Percentiles rank a stretch among this genome's conserved stretches.
phyloP scores from a whole-genome alignment of 92 coral and sea anemone genomes.

The Palythoa heliodiscus region DNA sequence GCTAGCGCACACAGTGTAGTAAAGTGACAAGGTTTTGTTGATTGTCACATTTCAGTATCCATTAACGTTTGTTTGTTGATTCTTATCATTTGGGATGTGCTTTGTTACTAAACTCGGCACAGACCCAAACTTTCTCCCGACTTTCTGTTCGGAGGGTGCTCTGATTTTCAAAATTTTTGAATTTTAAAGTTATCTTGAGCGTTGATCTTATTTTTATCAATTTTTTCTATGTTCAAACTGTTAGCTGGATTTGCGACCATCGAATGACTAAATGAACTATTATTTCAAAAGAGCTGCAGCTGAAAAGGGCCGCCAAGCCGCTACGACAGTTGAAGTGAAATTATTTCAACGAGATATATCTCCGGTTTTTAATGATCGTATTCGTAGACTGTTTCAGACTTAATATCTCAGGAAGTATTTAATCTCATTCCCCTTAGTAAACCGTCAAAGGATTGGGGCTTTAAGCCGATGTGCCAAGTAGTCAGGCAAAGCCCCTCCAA shows the following conservation, averaged over 20 bases:
- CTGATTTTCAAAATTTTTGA: background rate
- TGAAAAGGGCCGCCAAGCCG: constrained; percentile 22
- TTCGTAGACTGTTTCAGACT: background rate
- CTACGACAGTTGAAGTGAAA: constrained; percentile 29
- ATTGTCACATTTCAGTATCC: constrained; percentile 79
- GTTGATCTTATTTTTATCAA: background rate
- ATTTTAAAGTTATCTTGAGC: background rate
- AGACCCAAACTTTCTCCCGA: background rate
- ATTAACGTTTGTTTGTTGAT: constrained; percentile 91
- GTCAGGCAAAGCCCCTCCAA: constrained; percentile 3
- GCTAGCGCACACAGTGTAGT: constrained; percentile 45
- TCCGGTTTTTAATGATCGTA: constrained; percentile 26
- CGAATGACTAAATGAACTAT: background rate
- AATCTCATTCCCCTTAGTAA: constrained; percentile 2
- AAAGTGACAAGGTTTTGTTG: constrained; percentile 87
- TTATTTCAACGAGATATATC: constrained; percentile 28
- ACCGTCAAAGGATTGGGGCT: background rate
- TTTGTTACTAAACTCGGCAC: constrained; percentile 29
- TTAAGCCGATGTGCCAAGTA: constrained; percentile 32
- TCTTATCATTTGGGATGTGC: constrained; percentile 63
- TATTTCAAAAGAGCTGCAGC: constrained; percentile 4
- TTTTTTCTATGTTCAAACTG: background rate
- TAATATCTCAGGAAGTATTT: constrained; percentile 26
- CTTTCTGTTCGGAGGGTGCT: background rate
- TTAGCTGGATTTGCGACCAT: background rate